Conservation (phyloP, 2,888 invertebrate genomes). For the Drepanosiphum platanoidis region DNA sequence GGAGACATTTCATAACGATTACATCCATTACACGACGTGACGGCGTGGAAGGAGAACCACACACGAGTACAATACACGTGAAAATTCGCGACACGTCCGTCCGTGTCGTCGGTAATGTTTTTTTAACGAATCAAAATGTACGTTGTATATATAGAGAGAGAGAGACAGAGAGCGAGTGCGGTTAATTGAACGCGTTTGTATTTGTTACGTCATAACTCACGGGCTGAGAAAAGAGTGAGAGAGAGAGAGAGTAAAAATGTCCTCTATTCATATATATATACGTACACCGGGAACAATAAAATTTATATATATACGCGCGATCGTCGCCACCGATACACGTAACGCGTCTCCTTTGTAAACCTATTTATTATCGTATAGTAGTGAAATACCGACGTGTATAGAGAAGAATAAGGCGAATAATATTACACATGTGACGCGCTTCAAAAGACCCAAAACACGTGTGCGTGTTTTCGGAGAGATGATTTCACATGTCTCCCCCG, state of each 20-base stretch:
- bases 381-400: not conserved
- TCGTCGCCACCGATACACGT: not conserved
- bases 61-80: not conserved
- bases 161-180: no score
- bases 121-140: constrained; percentile 20
- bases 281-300: not conserved
- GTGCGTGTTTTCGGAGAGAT: not conserved
- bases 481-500: not conserved
- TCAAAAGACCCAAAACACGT: not conserved
- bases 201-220: not conserved
- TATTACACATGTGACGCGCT: not conserved
- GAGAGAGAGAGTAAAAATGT: not conserved
- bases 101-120: constrained; percentile 4
- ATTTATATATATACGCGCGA: no score
- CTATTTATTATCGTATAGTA: not conserved
- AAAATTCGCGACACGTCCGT: constrained; percentile 22
- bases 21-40: not conserved
- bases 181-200: not conserved
- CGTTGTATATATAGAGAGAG: no score
- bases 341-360: not conserved
- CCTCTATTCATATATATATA: not conserved
- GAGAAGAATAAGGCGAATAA: not conserved
- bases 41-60: not conserved
- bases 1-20: not conserved
- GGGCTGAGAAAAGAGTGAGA: not conserved